Evolutionary conservation across 30 jellyfish, hydroid and myxozoan species (phyloP).

Genomic region (Aurelia aurita): DNA sequence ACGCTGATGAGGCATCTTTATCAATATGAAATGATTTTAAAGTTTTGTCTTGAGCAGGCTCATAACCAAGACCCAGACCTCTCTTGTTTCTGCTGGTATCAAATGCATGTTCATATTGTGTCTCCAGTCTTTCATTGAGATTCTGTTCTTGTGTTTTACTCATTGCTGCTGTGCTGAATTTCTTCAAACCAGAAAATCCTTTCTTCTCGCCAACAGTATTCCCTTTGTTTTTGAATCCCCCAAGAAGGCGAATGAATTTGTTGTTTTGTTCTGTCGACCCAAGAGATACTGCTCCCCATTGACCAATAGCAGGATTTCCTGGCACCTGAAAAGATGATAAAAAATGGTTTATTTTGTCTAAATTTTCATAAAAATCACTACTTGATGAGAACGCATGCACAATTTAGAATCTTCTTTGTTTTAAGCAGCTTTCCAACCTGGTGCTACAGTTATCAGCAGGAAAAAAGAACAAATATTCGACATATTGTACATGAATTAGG

Average conservation of each 20-base stretch:
- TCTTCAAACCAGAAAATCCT: constrained; percentile 10
- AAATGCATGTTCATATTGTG: constrained; percentile 75
- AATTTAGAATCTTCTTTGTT: not conserved
- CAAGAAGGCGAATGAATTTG: constrained; percentile 69
- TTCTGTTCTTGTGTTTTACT: constrained; percentile 50
- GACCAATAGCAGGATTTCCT: constrained; percentile 58
- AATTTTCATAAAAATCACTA: no score
- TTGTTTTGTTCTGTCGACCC: constrained; percentile 65
- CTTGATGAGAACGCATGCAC: not conserved
- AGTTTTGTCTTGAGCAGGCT: constrained; percentile 35
- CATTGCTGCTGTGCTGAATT: constrained; percentile 67
- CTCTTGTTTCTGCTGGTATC: constrained; percentile 67
- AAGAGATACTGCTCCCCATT: constrained; percentile 69
- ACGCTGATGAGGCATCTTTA: constrained; percentile 32
- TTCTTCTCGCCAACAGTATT: not conserved
- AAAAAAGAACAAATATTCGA: no score
- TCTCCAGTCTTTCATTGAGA: constrained; percentile 52
- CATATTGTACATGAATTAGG: no score
- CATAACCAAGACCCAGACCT: constrained; percentile 82
- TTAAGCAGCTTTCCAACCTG: no score
- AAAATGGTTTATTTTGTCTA: not conserved
- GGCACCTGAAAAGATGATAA: not conserved
- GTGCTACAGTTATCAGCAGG: no score
- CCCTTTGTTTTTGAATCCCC: constrained; percentile 64
- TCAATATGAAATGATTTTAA: constrained; percentile 59